Base-by-base conservation (phyloP, 2,113 vertebrate species). In the Zosterops pallidus region DNA sequence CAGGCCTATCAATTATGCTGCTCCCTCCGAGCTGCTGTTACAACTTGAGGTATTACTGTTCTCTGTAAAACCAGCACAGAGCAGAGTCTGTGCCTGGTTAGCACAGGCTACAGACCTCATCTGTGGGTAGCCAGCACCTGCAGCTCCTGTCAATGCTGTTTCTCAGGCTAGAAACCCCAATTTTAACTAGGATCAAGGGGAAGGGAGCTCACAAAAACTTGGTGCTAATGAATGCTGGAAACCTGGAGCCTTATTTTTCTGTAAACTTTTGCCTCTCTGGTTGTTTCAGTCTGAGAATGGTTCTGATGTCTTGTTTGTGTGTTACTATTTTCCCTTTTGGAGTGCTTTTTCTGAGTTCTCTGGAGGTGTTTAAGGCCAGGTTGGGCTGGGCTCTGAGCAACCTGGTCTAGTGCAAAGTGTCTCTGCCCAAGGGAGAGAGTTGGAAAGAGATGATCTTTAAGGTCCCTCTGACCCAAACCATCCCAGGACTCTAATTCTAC, bases 1-100 rank as follows among this genome's bases (percentile, higher is more conserved):
- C 95, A 92, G 94, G 59, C 94, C 87, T 90, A 65, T 57, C 90
- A 95, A 74, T 94, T 96, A 95, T 83, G 63, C 55, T 85, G 89
- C 37, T 92, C 28, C 62, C 86, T 96, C 49, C 0, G 42, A 90
- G 95, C 24, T 86, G 80, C 76, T 77, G n/a, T 47, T 89, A 55
- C 89, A 89, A 86, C 79, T 92, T 41, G 20, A 89, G 96, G 92
- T 53, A 95, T 97, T 95, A 95, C 78, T 1, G 33, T 92, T 42
- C 83, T 94, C 90, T 46, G 68, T 12, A 57, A 96, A 95, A 90
- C n/a, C 91, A 33, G 41, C 1, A 7, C 1, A 39, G 94, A 57
- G 70, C 41, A 16, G 86, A 49, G 52, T 4, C 26, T 53, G 74
- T 37, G 65, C 31, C 49, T 52, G 24, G 83, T 86, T 92, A 81